phyloP scores from a whole-genome alignment of 2,888 invertebrate genomes.

The Brachynemurus nebulosus region DNA sequence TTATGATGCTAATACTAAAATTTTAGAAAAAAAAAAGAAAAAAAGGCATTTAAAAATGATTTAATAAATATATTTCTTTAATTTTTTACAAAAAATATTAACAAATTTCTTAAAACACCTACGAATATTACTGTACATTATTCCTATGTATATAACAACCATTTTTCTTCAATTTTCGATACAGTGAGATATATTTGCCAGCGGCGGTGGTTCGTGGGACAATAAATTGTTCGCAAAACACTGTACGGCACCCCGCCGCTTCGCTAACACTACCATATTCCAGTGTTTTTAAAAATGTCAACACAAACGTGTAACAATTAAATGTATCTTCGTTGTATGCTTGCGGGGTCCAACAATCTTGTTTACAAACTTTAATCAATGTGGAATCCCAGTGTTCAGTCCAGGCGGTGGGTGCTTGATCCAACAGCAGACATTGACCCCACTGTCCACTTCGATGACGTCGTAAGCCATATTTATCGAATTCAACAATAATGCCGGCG shows the following conservation, averaged over 20 bases:
- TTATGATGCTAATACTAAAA: too few species aligned
- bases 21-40: too few species aligned
- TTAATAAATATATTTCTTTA: too few species aligned
- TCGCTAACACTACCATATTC: conserved; percentile 56
- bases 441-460: conserved; percentile 38
- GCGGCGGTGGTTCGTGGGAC: conserved; percentile 69
- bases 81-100: too few species aligned
- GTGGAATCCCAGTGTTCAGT: conserved; percentile 56
- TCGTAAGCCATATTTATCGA: conserved; percentile 63
- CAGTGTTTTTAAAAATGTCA: conserved; percentile 61
- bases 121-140: too few species aligned
- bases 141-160: conserved; percentile 37
- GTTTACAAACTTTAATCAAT: conserved; percentile 45
- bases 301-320: conserved; percentile 79
- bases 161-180: conserved; percentile 49
- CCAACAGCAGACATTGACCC: conserved; percentile 56
- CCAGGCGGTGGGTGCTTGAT: conserved; percentile 49
- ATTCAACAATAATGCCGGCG: conserved; percentile 65
- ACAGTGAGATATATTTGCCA: conserved; percentile 71
- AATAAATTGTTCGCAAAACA: conserved; percentile 69
- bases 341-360: conserved; percentile 48
- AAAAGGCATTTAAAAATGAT: too few species aligned
- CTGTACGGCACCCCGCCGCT: conserved; percentile 49
- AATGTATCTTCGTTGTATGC: conserved; percentile 61
- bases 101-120: too few species aligned